phyloP scores from a whole-genome alignment of 2,888 invertebrate genomes.

The Protula sp. region DNA sequence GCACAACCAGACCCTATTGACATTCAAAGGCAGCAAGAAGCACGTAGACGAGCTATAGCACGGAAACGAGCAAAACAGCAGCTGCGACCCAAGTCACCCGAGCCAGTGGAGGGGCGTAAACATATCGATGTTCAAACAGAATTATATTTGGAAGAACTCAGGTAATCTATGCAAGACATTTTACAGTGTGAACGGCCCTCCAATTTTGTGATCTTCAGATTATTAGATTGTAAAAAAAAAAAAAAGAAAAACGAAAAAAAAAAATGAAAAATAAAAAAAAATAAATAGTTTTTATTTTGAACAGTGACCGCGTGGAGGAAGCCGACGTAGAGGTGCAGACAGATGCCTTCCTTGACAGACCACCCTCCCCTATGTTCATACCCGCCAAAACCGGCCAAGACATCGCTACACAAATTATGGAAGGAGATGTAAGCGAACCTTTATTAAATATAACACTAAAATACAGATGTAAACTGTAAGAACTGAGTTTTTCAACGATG shows the following conservation, averaged over 20 bases:
- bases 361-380: constrained; percentile 70
- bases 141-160: constrained; percentile 43
- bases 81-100: constrained; percentile 66
- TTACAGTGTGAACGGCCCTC: too few relatives aligned
- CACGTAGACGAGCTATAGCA: constrained; percentile 69
- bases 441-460: too few relatives aligned
- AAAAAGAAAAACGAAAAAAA: too few relatives aligned
- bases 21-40: constrained; percentile 59
- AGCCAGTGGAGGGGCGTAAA: constrained; percentile 73
- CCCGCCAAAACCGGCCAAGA: constrained; percentile 77
- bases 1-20: constrained; percentile 58
- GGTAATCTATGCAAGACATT: not conserved
- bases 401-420: constrained; percentile 77
- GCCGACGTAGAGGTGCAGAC: constrained; percentile 78
- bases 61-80: constrained; percentile 66
- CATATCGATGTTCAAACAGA: constrained; percentile 89
- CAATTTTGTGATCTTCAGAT: too few relatives aligned
- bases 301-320: constrained; percentile 59
- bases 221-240: too few relatives aligned
- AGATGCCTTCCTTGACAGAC: constrained; percentile 77
- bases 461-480: too few relatives aligned
- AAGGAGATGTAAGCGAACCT: constrained; percentile 79
- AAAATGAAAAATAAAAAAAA: too few relatives aligned
- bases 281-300: too few relatives aligned
- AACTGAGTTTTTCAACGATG: too few relatives aligned